Percentiles rank a stretch among this genome's conserved stretches.
These are phyloP conservation scores for Balearica regulorum DNA, from an alignment of 2,797 vertebrate genomes.

Conservation along the genomic window DNA sequence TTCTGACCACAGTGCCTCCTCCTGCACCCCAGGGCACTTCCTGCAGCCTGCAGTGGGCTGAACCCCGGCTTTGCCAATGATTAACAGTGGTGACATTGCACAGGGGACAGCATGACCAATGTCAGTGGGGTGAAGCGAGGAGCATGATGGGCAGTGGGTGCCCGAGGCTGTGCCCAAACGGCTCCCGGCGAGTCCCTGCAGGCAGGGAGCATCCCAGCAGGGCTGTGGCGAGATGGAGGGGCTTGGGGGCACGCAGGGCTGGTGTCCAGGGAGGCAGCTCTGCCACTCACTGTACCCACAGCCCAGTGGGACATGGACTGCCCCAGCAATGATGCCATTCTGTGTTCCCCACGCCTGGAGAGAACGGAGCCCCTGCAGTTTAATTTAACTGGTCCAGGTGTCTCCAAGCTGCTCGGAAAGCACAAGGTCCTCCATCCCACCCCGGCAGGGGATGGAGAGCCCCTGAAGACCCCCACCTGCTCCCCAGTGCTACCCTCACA, in stretches of 20 bases:
- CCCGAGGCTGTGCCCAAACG: neutral
- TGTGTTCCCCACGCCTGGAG: rapidly evolving
- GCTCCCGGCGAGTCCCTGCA: neutral
- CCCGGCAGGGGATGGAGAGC: neutral
- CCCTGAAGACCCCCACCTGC: neutral
- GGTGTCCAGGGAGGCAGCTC: neutral
- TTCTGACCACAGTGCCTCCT: neutral
- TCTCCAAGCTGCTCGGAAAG: neutral
- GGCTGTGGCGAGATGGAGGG: neutral
- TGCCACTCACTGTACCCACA: neutral
- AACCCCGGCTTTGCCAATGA: neutral
- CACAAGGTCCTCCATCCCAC: neutral
- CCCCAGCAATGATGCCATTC: neutral
- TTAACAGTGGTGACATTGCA: neutral
- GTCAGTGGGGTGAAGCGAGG: neutral
- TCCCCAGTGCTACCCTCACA: neutral
- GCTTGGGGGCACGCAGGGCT: neutral
- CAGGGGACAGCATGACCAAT: neutral
- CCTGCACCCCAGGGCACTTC: rapidly evolving
- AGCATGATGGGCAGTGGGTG: rapidly evolving
- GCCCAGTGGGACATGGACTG: neutral
- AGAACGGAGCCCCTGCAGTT: rapidly evolving
- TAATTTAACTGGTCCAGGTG: neutral
- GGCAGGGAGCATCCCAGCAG: neutral
- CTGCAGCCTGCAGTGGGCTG: neutral